These are phyloP conservation scores for Lota lota DNA, from an alignment of 2,113 vertebrate genomes.

Conservation along the genomic window DNA sequence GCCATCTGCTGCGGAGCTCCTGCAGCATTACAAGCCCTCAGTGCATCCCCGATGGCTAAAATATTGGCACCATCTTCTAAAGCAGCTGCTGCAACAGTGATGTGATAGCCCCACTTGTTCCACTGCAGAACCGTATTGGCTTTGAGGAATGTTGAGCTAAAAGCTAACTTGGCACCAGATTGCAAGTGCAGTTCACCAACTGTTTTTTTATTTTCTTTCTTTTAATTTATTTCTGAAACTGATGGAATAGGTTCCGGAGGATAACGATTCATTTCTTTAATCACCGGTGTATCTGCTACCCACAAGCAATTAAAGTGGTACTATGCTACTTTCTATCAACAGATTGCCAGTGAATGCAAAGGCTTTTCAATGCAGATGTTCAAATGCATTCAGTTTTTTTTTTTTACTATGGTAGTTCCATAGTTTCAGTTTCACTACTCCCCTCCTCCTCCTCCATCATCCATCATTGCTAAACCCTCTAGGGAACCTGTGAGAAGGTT, in stretches of 20 bases:
- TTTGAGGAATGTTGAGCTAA: slow-evolving; percentile 16
- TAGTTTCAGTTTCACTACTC: too few relatives aligned
- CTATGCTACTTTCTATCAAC: not conserved
- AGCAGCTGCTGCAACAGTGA: slow-evolving; percentile 21
- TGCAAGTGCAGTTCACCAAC: slow-evolving; percentile 10
- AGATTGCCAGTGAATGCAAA: not conserved
- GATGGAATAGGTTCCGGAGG: not conserved
- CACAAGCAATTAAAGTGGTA: not conserved
- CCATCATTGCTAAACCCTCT: too few relatives aligned
- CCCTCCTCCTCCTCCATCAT: too few relatives aligned
- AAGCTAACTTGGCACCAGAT: slow-evolving; percentile 11
- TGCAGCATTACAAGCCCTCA: slow-evolving; percentile 9
- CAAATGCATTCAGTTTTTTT: too few relatives aligned
- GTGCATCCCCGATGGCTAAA: slow-evolving; percentile 12
- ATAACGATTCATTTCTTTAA: not conserved
- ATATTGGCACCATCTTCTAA: slow-evolving; percentile 9
- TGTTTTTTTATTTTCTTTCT: not conserved
- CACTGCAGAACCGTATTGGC: not conserved
- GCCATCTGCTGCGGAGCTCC: slow-evolving; percentile 35
- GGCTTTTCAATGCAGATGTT: too few relatives aligned
- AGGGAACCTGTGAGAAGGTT: too few relatives aligned
- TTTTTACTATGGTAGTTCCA: too few relatives aligned
- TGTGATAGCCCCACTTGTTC: slow-evolving; percentile 14
- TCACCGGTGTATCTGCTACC: not conserved
- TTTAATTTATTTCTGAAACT: not conserved